Evolutionary conservation across 2,797 vertebrate species (phyloP), one percentile per base, ranked within the genome.

Genomic region (Dallia pectoralis): DNA sequence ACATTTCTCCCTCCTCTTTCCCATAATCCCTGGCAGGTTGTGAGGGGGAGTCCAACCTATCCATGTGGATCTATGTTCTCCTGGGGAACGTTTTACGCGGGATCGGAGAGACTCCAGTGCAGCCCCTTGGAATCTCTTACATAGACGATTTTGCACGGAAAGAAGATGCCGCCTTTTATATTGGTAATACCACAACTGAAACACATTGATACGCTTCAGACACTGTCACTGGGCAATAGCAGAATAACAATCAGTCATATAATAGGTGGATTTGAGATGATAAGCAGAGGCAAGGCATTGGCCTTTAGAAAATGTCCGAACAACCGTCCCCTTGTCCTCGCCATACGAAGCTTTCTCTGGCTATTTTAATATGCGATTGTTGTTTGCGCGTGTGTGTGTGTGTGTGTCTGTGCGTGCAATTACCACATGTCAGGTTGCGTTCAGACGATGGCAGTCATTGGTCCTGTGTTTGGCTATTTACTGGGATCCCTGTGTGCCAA

Each of bases 361-460:
- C 33, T 25, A 22, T 36, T 44, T 44, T 36, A 40, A 36, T n/a
- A 68, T 48, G 11, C n/a, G 40, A 40, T 27, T 48, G 15, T 3
- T 47, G 8, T 48, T 30, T 44, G 32, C 40, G 6, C 8, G 30
- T 44, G 33, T 65, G 61, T 22, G 36, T 64, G 18, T 16, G 22
- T 72, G 71, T 12, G 12, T 49, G 25, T 4, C 11, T n/a, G 27
- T 22, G 59, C 32, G 30, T 11, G 2, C 77, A 40, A 82, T 40
- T 80, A 72, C 73, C 18, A 27, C 69, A 32, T 75, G 59, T 16
- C 82, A 98, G 96, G 94, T 15, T 92, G 85, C 79, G 89, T 98
- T 77, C 91, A 95, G 84, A 93, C 94, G 62, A 70, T 96, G 51
- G 90, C 89, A 25, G 93, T 97, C 85, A 18, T 96, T n/a, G 97